Evolutionary conservation across 2,888 invertebrate species (phyloP).

Genomic region (Lepidochrysops patricia): DNA sequence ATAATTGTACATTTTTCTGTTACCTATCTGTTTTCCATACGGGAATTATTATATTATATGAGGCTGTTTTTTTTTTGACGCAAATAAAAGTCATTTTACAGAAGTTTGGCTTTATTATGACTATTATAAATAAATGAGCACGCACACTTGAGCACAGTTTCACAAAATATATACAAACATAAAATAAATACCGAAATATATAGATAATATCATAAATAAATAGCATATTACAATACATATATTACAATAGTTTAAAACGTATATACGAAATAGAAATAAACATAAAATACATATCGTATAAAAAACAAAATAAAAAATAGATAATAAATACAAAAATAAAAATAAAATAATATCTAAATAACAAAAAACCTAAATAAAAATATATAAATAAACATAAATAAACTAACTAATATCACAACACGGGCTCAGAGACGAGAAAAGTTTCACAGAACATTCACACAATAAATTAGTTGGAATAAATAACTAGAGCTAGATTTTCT

Average conservation of each 20-base stretch:
- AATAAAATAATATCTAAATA: neutral
- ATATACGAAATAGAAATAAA: neutral
- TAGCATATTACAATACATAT: neutral
- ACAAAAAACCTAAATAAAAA: slow-evolving; percentile 15
- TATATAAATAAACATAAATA: slow-evolving; percentile 3
- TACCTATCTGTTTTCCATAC: too few relatives aligned
- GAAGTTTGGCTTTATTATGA: slow-evolving; percentile 4
- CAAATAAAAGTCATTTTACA: neutral
- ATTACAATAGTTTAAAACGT: neutral
- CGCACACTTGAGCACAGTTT: neutral
- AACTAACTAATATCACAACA: slow-evolving; percentile 11
- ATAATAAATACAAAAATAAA: slow-evolving; percentile 17
- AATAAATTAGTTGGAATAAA: slow-evolving; percentile 39
- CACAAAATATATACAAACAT: slow-evolving; percentile 8
- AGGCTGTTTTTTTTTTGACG: too few relatives aligned
- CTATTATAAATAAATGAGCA: slow-evolving; percentile 7
- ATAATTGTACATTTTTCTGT: too few relatives aligned
- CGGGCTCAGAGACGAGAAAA: slow-evolving; percentile 42
- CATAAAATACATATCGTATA: slow-evolving; percentile 5
- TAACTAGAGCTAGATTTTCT: slow-evolving; percentile 32
- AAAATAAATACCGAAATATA: neutral
- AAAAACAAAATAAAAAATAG: neutral
- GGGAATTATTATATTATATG: too few relatives aligned
- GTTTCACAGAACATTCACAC: slow-evolving; percentile 33
- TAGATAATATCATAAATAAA: neutral